Percentiles rank a stretch among this genome's conserved stretches.
These are phyloP conservation scores for Leptodactylus fallax DNA, from an alignment of 2,797 vertebrate genomes.

Conservation along the genomic window DNA sequence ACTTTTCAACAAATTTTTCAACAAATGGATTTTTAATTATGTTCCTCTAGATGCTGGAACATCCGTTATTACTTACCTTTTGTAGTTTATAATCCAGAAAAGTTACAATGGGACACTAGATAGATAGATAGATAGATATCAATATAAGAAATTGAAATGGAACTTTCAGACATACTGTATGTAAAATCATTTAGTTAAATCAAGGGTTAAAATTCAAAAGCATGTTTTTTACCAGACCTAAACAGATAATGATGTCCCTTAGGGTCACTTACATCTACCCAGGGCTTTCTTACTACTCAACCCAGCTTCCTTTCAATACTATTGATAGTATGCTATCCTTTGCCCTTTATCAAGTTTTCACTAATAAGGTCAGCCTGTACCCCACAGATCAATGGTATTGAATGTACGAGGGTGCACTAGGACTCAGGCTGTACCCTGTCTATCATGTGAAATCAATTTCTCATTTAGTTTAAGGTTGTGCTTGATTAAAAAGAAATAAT, in stretches of 20 bases:
- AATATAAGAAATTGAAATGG: too few species aligned
- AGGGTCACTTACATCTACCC: conserved; percentile 24
- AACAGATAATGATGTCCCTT: conserved; percentile 39
- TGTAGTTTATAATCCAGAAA: too few species aligned
- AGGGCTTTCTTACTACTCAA: conserved; percentile 32
- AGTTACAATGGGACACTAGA: too few species aligned
- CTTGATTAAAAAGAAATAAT: neutral
- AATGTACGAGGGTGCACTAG: conserved; percentile 41
- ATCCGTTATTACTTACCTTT: too few species aligned
- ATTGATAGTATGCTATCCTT: conserved; percentile 57
- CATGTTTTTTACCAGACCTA: neutral
- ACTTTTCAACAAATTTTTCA: too few species aligned
- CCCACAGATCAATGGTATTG: conserved; percentile 60
- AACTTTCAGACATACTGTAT: neutral
- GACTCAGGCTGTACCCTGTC: conserved; percentile 24
- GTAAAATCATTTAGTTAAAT: neutral
- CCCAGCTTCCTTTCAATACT: conserved; percentile 58
- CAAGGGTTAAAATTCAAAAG: neutral
- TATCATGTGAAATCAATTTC: conserved; percentile 39
- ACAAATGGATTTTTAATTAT: too few species aligned
- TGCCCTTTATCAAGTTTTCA: conserved; percentile 58
- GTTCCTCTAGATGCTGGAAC: too few species aligned
- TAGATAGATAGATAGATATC: too few species aligned
- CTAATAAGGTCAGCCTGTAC: conserved; percentile 60
- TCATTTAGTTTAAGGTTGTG: conserved; percentile 16